Base-by-base conservation (phyloP, 2,113 vertebrate genomes). In the zebrafish (Danio rerio) region DNA sequence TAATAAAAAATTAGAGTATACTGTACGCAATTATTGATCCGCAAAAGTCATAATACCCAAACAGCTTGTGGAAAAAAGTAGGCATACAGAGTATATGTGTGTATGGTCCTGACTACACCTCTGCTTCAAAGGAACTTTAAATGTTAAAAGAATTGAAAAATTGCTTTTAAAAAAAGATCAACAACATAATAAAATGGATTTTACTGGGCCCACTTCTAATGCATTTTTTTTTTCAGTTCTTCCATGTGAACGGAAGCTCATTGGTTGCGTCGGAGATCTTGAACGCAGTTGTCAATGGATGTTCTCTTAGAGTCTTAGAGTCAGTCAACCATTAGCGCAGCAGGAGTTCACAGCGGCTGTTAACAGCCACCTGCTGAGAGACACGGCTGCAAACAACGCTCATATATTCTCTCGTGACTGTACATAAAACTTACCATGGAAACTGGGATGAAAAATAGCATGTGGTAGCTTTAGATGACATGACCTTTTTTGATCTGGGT, bases 301-400 rank as follows among this genome's bases (percentile, higher is more conserved):
- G 18, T 52, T 70, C n/a, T 50, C 18, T 50, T 70, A 13, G 18
- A 20, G 47, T 52, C 68, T n/a, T n/a, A 52, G 47, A n/a, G n/a
- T n/a, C 12, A 13, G 68, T n/a, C n/a, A 18, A 50, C 10, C 68
- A 50, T 71, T 52, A 71, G 3, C 68, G 0, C 68, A 71, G 47
- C 18, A 52, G 68, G 47, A 21, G 47, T 52, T 31, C 0, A 45
- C 7, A 12, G 10, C 12, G 11, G 11, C 18, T 52, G 18, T 71
- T 71, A 71, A 71, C 18, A 71, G n/a, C 18, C 18, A 21, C 68
- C 47, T 52, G 18, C 18, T 50, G 47, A 71, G 68, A 71, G 11
- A 9, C n/a, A 31, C 18, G 18, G 47, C 68, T 10, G 4, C 68
- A 71, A 45, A 31, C 12, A 12, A 15, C 18, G 20, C 6, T 6